These are phyloP conservation scores for Epinephelus coioides DNA, from an alignment of 2,797 vertebrate genomes.

Conservation along the genomic window DNA sequence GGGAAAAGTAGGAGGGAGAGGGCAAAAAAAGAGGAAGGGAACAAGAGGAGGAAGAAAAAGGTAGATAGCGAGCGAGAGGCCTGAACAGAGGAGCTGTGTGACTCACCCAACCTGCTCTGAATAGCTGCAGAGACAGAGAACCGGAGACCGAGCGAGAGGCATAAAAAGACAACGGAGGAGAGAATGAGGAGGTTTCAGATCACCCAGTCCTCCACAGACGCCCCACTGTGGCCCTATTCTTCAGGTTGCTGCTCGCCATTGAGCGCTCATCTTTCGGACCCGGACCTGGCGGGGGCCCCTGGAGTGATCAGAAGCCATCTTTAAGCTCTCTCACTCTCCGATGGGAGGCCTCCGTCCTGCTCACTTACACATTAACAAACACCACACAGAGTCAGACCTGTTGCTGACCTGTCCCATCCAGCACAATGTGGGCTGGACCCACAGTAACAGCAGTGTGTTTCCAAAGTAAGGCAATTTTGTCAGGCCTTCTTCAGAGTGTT, in stretches of 20 bases:
- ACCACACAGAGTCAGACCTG: slow-evolving; percentile 48
- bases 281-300: slow-evolving; percentile 45
- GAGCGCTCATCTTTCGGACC: slow-evolving; percentile 65
- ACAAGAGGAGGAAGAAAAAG: slow-evolving; percentile 36
- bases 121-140: slow-evolving; percentile 67
- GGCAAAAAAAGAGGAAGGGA: slow-evolving; percentile 21
- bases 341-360: slow-evolving; percentile 41
- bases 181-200: slow-evolving; percentile 69
- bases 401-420: slow-evolving; percentile 39
- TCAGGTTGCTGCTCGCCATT: slow-evolving; percentile 62
- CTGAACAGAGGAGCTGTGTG: slow-evolving; percentile 64
- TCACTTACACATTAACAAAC: slow-evolving; percentile 44
- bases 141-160: slow-evolving; percentile 45
- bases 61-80: slow-evolving; percentile 29
- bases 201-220: slow-evolving; percentile 61
- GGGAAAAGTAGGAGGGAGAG: slow-evolving; percentile 42
- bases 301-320: slow-evolving; percentile 60
- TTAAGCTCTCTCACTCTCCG: slow-evolving; percentile 42
- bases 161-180: slow-evolving; percentile 54
- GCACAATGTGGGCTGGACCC: not conserved
- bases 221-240: slow-evolving; percentile 72
- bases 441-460: not conserved
- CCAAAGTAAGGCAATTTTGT: not conserved
- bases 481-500: not conserved
- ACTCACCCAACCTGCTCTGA: slow-evolving; percentile 69